Conservation (phyloP, 2,888 invertebrate species). For the Plutella xylostella region DNA sequence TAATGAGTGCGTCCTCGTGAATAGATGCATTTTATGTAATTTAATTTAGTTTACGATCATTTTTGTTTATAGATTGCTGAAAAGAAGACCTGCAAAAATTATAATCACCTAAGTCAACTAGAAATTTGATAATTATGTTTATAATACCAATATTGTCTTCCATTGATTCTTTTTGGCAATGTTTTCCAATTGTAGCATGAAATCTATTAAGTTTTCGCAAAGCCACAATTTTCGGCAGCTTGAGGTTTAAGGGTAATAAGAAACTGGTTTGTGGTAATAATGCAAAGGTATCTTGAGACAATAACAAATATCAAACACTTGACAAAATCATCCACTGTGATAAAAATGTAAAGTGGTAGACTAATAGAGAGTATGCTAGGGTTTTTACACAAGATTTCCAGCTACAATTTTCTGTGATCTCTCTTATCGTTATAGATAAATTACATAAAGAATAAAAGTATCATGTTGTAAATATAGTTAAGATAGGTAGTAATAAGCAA, state of each 20-base stretch:
- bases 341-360: conserved; percentile 63
- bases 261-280: too few species aligned
- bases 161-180: conserved; percentile 57
- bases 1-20: conserved; percentile 28
- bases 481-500: conserved; percentile 40
- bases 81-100: conserved; percentile 31
- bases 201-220: conserved; percentile 22
- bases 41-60: conserved; percentile 45
- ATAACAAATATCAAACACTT: conserved; percentile 39
- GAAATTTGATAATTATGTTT: conserved; percentile 19
- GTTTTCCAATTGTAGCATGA: conserved; percentile 57
- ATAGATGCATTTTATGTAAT: conserved; percentile 64
- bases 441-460: conserved; percentile 52
- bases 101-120: conserved; percentile 1
- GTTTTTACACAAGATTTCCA: conserved; percentile 66
- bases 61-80: conserved; percentile 42
- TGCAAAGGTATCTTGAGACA: conserved; percentile 50
- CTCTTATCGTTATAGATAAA: conserved; percentile 66
- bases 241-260: too few species aligned
- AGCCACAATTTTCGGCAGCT: conserved; percentile 15
- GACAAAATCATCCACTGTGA: conserved; percentile 58
- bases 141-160: conserved; percentile 46
- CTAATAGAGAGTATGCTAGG: conserved; percentile 51
- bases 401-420: conserved; percentile 73
- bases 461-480: conserved; percentile 56